Conservation (phyloP, 92 coral and sea anemone genomes). For the Zoanthus sociatus region DNA sequence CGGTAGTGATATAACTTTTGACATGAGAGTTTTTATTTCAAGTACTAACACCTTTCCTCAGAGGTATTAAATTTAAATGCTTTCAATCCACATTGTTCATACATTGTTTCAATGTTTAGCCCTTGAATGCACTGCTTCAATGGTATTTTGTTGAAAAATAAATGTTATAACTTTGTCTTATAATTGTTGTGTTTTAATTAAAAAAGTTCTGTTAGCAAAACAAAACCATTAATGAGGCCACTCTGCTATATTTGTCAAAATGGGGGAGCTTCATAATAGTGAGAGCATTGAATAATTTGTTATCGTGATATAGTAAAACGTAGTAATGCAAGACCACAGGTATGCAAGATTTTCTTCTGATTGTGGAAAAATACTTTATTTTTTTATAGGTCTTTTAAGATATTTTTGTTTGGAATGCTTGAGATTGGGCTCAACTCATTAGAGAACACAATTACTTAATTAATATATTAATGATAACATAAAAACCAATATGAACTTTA, state of each 20-base stretch:
- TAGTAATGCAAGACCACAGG: neutral
- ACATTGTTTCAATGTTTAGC: neutral
- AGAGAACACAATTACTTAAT: neutral
- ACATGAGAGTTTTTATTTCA: neutral
- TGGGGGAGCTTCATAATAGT: neutral
- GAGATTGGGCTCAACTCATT: neutral
- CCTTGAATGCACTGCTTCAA: neutral
- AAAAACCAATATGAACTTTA: neutral
- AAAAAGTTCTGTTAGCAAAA: neutral
- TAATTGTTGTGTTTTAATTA: neutral
- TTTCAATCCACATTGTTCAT: neutral
- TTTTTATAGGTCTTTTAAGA: neutral
- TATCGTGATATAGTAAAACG: neutral
- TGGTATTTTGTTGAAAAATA: neutral
- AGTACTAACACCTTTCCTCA: neutral
- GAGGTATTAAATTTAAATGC: neutral
- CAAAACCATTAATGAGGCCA: neutral
- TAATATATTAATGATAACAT: neutral
- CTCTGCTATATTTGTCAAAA: neutral
- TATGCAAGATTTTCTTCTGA: neutral
- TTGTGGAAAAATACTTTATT: neutral
- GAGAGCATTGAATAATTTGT: neutral
- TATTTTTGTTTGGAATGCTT: neutral
- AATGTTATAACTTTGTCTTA: neutral
- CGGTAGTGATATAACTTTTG: neutral